Evolutionary conservation across 2,113 vertebrate genomes (phyloP).

Genomic region (Fulmarus glacialis): DNA sequence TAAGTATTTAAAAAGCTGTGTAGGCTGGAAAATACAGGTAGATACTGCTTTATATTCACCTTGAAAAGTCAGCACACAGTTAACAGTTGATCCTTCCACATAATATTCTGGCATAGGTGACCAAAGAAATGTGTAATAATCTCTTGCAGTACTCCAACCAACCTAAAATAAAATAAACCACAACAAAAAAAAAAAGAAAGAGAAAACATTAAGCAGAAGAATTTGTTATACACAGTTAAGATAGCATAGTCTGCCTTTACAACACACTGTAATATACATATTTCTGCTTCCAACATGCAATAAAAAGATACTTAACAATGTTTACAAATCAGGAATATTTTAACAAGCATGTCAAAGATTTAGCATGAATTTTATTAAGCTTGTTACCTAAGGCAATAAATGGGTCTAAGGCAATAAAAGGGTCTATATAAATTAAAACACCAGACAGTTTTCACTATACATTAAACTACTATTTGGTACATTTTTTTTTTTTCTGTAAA

Average conservation of each 20-base stretch:
- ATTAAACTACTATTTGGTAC: slow-evolving; percentile 11
- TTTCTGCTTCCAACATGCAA: slow-evolving; percentile 35
- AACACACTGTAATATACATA: background rate
- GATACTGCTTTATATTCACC: slow-evolving; percentile 75
- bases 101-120: slow-evolving; percentile 94
- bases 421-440: slow-evolving; percentile 40
- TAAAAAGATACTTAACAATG: slow-evolving; percentile 55
- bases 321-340: slow-evolving; percentile 66
- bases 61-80: slow-evolving; percentile 94
- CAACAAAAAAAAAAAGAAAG: background rate
- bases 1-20: background rate
- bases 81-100: slow-evolving; percentile 88
- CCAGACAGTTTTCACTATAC: slow-evolving; percentile 19
- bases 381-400: slow-evolving; percentile 58
- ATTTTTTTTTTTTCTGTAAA: background rate
- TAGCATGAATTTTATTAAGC: slow-evolving; percentile 62
- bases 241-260: background rate
- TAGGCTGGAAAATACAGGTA: background rate
- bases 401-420: slow-evolving; percentile 41
- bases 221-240: background rate
- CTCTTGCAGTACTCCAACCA: slow-evolving; percentile 97
- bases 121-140: slow-evolving; percentile 99
- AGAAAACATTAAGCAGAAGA: background rate
- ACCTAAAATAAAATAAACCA: slow-evolving; percentile 80
- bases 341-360: slow-evolving; percentile 67